Evolutionary conservation across 2,888 invertebrate species (phyloP), one percentile per base, ranked within the genome.

Genomic region (Acrocera orbiculus): DNA sequence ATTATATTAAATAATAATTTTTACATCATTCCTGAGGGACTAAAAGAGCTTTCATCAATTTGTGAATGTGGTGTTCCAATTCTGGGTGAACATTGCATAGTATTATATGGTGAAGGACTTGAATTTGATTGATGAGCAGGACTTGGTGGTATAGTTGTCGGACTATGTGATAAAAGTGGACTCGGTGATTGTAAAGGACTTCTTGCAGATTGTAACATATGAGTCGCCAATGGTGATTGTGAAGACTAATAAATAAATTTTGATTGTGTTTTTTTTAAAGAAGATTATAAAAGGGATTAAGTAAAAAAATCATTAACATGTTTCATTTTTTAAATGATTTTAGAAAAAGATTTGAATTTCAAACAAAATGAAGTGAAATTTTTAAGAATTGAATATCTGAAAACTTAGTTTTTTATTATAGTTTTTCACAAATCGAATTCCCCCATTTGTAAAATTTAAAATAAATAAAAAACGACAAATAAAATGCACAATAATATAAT

Each of bases 11-110:
- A 8, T 30, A 23, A 16, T 10, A 9, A 17, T 19, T 26, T 17
- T 36, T 32, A 36, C 34, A 40, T 35, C 11, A 33, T 34, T n/a
- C 36, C 38, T 15, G 38, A 42, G 3, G 71, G 71, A 47, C 65
- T 67, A 42, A 66, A 66, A 0, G 66, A 65, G 46, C 66, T 67
- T 34, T 69, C 70, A 36, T 72, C 70, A 34, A 61, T 61, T 51
- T 71, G 71, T 2, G 70, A 70, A 45, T 67, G 69, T 1, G 72
- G 72, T 7, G 71, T 72, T 5, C 70, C 69, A 31, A 72, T 70
- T 34, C 70, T 54, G 4, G 70, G 70, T 2, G 69, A 70, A 7
- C 64, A 64, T 44, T 69, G 69, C 56, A 65, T 60, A 7, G 38
- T 42, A 36, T 54, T 56, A 32, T 61, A 61, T 2, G 69, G 69